phyloP scores from a whole-genome alignment of 2,113 vertebrate species.

The Protobothrops flavoviridis region DNA sequence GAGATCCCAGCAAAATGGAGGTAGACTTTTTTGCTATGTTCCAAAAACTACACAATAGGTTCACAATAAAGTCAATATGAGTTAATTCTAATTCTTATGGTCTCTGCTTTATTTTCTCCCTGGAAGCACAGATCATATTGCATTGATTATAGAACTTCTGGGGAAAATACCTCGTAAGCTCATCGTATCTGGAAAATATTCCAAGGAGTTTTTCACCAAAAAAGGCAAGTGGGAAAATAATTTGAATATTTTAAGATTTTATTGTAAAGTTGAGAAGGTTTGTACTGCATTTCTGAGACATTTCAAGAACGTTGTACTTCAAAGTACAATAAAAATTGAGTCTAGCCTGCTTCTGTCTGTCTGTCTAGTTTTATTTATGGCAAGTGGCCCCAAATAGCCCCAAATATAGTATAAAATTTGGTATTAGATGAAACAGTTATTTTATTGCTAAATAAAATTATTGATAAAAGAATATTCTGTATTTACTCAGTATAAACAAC shows the following conservation, averaged over 20 bases:
- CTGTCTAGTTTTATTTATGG: background rate
- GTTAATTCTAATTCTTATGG: background rate
- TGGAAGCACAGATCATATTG: conserved; percentile 89
- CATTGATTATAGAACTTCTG: conserved; percentile 95
- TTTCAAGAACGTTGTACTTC: background rate
- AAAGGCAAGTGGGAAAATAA: conserved; percentile 82
- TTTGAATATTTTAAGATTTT: background rate
- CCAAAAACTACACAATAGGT: too few species aligned
- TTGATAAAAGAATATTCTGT: background rate
- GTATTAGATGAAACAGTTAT: background rate
- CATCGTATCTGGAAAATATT: conserved; percentile 92
- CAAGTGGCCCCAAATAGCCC: background rate
- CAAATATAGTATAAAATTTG: background rate
- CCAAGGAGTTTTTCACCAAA: conserved; percentile 99
- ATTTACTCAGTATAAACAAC: background rate
- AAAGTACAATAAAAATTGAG: background rate
- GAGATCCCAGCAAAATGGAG: background rate
- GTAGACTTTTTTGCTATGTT: background rate
- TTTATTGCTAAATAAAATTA: background rate
- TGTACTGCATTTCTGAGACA: background rate
- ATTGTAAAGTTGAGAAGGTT: background rate
- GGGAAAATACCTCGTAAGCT: conserved; percentile 97
- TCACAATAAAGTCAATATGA: background rate
- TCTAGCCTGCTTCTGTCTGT: background rate
- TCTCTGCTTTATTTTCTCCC: background rate